Evolutionary conservation across 2,888 invertebrate species (phyloP).

Genomic region (Drosophila greeni): DNA sequence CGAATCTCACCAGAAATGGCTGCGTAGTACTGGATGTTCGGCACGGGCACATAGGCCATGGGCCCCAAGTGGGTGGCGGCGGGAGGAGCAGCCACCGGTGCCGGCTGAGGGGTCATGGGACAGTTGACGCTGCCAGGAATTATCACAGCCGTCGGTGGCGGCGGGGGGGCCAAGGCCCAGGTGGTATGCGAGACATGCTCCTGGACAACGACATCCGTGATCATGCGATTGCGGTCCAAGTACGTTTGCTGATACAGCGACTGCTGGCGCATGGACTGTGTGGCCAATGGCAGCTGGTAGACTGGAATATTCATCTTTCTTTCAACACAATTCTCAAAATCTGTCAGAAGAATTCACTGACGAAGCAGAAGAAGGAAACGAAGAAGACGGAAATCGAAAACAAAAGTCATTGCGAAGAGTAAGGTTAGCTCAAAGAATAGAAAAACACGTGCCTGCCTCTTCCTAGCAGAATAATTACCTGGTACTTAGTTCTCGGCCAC

Average conservation of each 20-base stretch:
- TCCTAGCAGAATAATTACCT: neutral
- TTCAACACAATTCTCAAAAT: neutral
- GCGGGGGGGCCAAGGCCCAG: conserved; percentile 48
- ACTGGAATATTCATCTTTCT: conserved; percentile 47
- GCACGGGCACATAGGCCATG: conserved; percentile 31
- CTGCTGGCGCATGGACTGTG: conserved; percentile 59
- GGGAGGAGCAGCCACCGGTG: neutral
- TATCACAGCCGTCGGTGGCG: conserved; percentile 8
- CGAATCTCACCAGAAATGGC: conserved; percentile 41
- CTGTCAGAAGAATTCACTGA: neutral
- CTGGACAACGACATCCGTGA: conserved; percentile 56
- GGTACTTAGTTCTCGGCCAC: neutral
- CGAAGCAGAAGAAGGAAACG: neutral
- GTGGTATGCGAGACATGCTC: conserved; percentile 59
- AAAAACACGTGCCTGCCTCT: neutral
- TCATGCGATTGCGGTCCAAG: conserved; percentile 53
- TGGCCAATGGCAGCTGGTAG: conserved; percentile 43
- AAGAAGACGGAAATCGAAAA: neutral
- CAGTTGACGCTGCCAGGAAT: conserved; percentile 22
- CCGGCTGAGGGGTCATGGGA: neutral
- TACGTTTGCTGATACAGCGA: conserved; percentile 60
- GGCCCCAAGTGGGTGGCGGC: neutral
- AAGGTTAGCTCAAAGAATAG: conserved; percentile 12
- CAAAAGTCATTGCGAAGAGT: neutral
- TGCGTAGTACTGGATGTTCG: conserved; percentile 48